These are phyloP conservation scores for Chrysodeixis includens DNA, from an alignment of 2,888 invertebrate genomes.

Conservation along the genomic window DNA sequence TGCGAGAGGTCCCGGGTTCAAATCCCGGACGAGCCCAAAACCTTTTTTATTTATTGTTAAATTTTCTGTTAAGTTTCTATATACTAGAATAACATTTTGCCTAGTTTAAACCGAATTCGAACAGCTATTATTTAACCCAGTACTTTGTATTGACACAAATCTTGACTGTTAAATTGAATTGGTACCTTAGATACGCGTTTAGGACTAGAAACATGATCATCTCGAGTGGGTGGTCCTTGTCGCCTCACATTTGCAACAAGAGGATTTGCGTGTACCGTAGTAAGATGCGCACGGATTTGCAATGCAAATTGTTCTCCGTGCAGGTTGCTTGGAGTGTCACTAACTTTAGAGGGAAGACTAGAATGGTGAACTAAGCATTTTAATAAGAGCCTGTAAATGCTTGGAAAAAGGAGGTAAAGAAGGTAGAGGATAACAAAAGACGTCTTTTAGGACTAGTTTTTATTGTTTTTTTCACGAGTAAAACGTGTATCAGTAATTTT, in stretches of 20 bases:
- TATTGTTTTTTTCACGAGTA: too few species aligned
- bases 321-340: constrained; percentile 38
- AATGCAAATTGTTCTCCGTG: constrained; percentile 47
- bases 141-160: neutral
- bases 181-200: neutral
- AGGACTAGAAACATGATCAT: constrained; percentile 3
- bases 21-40: constrained; percentile 89
- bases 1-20: constrained; percentile 82
- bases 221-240: neutral
- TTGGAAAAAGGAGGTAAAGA: neutral
- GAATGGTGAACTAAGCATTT: neutral
- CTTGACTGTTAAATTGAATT: neutral
- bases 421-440: neutral
- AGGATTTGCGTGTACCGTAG: constrained; percentile 26
- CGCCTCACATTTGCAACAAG: constrained; percentile 11
- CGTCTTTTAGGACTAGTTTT: neutral
- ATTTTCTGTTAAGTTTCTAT: neutral
- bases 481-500: too few species aligned
- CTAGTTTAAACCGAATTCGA: neutral
- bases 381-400: constrained; percentile 5
- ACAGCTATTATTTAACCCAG: too few species aligned
- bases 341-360: constrained; percentile 2
- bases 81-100: neutral
- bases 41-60: constrained; percentile 36
- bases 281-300: constrained; percentile 46